phyloP scores from a whole-genome alignment of 2,113 vertebrate genomes.

The Albula glossodonta region DNA sequence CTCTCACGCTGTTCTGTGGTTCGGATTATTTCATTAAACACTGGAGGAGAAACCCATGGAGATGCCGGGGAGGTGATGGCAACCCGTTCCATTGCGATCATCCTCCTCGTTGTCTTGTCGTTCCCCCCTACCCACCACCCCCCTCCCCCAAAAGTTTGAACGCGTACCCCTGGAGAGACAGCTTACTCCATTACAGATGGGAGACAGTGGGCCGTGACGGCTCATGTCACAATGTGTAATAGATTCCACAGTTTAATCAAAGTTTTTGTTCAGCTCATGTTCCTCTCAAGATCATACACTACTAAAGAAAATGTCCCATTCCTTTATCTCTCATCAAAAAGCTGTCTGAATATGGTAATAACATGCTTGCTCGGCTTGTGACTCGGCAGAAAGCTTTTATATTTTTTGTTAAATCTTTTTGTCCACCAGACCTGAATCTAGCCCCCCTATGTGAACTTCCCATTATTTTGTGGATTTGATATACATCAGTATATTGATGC shows the following conservation, averaged over 20 bases:
- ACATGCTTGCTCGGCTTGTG: slow-evolving; percentile 37
- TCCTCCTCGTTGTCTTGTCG: slow-evolving; percentile 15
- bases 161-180: slow-evolving; percentile 58
- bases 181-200: slow-evolving; percentile 69
- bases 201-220: slow-evolving; percentile 62
- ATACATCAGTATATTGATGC: not conserved
- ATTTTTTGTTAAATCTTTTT: not conserved
- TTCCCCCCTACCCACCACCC: not conserved
- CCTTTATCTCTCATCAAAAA: slow-evolving; percentile 33
- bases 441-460: not conserved
- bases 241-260: slow-evolving; percentile 65
- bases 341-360: slow-evolving; percentile 35
- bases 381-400: not conserved
- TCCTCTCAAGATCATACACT: slow-evolving; percentile 4
- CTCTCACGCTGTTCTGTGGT: slow-evolving; percentile 8
- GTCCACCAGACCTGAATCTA: not conserved
- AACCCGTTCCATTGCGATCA: not conserved
- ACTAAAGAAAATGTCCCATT: slow-evolving; percentile 15
- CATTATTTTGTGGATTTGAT: too few relatives aligned
- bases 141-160: not conserved
- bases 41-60: slow-evolving; percentile 30
- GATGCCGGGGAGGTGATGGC: slow-evolving; percentile 18
- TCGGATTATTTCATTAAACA: slow-evolving; percentile 29
- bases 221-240: slow-evolving; percentile 65
- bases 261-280: slow-evolving; percentile 39